Percentiles rank a stretch among this genome's conserved stretches.
Evolutionary conservation across 2,888 invertebrate genomes (phyloP).

Genomic region (Ophion ventricosus): DNA sequence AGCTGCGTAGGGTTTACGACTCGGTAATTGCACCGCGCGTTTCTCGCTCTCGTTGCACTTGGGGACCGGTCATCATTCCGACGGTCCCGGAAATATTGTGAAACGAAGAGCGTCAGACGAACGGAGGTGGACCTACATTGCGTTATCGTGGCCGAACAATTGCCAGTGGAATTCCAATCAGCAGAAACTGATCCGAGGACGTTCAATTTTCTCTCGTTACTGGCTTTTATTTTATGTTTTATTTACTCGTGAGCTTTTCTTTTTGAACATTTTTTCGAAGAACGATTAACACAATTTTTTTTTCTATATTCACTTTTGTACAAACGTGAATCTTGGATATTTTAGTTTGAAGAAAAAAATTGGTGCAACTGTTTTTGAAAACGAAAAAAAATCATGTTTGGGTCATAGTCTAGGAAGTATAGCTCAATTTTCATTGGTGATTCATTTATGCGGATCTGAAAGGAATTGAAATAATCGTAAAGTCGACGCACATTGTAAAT

Average conservation of each 20-base stretch:
- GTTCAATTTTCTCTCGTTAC: neutral
- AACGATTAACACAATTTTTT: too few relatives aligned
- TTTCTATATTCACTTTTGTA: neutral
- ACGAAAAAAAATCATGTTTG: too few relatives aligned
- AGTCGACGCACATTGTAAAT: slow-evolving; percentile 77
- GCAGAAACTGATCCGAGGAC: neutral
- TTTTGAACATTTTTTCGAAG: neutral
- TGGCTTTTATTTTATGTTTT: neutral
- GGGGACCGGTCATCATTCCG: slow-evolving; percentile 55
- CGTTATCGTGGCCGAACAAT: slow-evolving; percentile 63
- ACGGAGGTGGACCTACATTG: slow-evolving; percentile 74
- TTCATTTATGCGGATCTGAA: too few relatives aligned
- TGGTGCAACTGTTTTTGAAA: too few relatives aligned
- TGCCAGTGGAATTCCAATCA: slow-evolving; percentile 55
- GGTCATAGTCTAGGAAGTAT: too few relatives aligned
- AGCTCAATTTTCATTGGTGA: too few relatives aligned
- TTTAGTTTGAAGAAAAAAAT: too few relatives aligned
- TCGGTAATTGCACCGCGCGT: slow-evolving; percentile 57
- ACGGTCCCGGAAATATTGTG: slow-evolving; percentile 68
- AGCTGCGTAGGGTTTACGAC: slow-evolving; percentile 66
- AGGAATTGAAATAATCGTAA: slow-evolving; percentile 55
- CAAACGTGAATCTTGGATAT: too few relatives aligned
- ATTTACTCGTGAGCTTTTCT: neutral
- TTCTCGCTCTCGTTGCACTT: slow-evolving; percentile 47
- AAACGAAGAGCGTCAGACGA: slow-evolving; percentile 68